phyloP scores from a whole-genome alignment of 2,888 invertebrate genomes.

The Mimumesa dahlbomi region DNA sequence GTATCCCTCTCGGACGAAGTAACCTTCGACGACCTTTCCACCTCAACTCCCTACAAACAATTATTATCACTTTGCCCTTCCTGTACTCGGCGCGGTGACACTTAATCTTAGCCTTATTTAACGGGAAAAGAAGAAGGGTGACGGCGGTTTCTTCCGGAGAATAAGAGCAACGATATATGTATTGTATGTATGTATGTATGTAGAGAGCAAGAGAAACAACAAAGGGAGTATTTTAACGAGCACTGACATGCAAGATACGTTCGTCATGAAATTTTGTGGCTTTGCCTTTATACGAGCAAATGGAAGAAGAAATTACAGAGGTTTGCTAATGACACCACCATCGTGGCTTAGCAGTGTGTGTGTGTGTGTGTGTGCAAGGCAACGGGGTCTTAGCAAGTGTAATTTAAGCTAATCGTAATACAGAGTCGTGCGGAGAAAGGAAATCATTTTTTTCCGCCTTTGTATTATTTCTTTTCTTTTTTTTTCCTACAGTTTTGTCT shows the following conservation, averaged over 20 bases:
- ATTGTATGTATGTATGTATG: too few relatives aligned
- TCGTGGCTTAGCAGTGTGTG: constrained; percentile 1
- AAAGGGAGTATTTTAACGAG: constrained; percentile 41
- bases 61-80: constrained; percentile 61
- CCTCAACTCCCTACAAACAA: constrained; percentile 55
- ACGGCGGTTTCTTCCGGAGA: background rate
- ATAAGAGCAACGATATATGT: background rate
- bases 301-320: constrained; percentile 43
- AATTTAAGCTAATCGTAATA: constrained; percentile 29
- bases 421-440: background rate
- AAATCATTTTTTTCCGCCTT: constrained; percentile 3
- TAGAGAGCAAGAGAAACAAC: constrained; percentile 25
- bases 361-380: constrained; percentile 7
- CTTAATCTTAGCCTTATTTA: constrained; percentile 57
- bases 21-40: constrained; percentile 61
- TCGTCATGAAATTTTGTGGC: constrained; percentile 41
- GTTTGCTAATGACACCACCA: constrained; percentile 26
- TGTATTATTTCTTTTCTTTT: background rate
- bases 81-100: constrained; percentile 49
- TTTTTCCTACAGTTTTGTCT: background rate
- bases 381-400: constrained; percentile 16
- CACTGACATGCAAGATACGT: constrained; percentile 40
- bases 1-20: constrained; percentile 33
- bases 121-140: constrained; percentile 11
- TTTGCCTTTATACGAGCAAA: constrained; percentile 10